Percentiles rank a stretch among this genome's conserved stretches.
These are phyloP conservation scores for Pachymerium ferrugineum DNA, from an alignment of 2,888 invertebrate species.

Conservation along the genomic window DNA sequence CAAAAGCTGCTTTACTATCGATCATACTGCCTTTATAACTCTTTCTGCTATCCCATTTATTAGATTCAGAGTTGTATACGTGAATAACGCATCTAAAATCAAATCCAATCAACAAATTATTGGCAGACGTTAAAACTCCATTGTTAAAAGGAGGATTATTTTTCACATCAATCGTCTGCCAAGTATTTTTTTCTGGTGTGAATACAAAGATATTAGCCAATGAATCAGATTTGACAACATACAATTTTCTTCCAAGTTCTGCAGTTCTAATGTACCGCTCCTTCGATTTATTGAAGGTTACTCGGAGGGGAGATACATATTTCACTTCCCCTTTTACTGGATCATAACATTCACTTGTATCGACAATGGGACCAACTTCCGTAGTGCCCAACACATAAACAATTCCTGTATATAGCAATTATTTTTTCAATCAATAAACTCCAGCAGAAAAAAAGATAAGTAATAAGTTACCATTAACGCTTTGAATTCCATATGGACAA, in stretches of 20 bases:
- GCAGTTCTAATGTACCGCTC: not conserved
- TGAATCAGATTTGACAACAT: not conserved
- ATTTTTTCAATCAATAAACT: not conserved
- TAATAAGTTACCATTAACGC: not conserved
- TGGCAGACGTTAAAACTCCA: not conserved
- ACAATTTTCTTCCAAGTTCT: not conserved
- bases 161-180: not conserved
- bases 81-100: not conserved
- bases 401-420: not conserved
- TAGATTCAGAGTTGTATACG: not conserved
- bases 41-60: not conserved
- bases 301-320: not conserved
- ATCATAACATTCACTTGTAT: not conserved
- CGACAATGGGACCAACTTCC: not conserved
- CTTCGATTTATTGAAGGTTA: not conserved
- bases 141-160: not conserved
- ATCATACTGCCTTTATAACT: not conserved
- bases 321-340: not conserved
- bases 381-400: not conserved
- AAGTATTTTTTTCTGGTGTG: not conserved
- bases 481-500: constrained; percentile 17
- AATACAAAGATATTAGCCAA: not conserved
- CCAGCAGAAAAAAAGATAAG: not conserved
- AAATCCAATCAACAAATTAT: not conserved
- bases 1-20: not conserved